These are phyloP conservation scores for Odontomyia ornata DNA, from an alignment of 2,888 invertebrate genomes.

Conservation along the genomic window DNA sequence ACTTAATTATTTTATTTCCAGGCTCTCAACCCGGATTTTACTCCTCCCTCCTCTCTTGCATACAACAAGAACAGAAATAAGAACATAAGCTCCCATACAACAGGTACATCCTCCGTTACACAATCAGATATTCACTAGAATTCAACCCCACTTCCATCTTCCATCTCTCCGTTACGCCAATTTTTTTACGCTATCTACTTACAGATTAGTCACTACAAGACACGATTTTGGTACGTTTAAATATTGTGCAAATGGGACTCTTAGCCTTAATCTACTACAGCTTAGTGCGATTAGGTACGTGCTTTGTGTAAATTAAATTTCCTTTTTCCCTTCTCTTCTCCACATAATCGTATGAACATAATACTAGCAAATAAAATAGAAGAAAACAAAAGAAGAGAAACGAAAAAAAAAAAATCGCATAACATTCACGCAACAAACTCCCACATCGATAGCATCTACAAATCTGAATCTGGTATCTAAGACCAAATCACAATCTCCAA, in stretches of 20 bases:
- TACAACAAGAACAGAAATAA: not conserved
- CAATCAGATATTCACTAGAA: not conserved
- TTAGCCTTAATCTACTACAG: constrained; percentile 32
- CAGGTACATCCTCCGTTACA: not conserved
- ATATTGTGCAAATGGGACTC: constrained; percentile 37
- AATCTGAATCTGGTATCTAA: not conserved
- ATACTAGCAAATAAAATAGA: too few relatives aligned
- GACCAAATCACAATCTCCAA: not conserved
- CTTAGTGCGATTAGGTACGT: constrained; percentile 43
- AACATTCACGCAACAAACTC: not conserved
- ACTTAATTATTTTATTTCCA: too few relatives aligned
- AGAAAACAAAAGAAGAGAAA: too few relatives aligned
- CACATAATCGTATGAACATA: too few relatives aligned
- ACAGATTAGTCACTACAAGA: constrained; percentile 32
- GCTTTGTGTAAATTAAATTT: constrained; percentile 44
- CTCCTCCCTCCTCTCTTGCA: too few relatives aligned
- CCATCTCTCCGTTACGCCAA: not conserved
- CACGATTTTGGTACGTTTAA: constrained; percentile 4
- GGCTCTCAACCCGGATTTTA: too few relatives aligned
- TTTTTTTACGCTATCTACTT: too few relatives aligned
- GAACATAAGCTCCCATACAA: not conserved
- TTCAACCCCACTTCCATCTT: not conserved
- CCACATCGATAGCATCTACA: not conserved
- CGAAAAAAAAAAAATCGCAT: too few relatives aligned
- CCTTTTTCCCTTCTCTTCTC: constrained; percentile 7